Conservation (phyloP, 2,888 invertebrate species). For the Pyrrhosoma nymphula region DNA sequence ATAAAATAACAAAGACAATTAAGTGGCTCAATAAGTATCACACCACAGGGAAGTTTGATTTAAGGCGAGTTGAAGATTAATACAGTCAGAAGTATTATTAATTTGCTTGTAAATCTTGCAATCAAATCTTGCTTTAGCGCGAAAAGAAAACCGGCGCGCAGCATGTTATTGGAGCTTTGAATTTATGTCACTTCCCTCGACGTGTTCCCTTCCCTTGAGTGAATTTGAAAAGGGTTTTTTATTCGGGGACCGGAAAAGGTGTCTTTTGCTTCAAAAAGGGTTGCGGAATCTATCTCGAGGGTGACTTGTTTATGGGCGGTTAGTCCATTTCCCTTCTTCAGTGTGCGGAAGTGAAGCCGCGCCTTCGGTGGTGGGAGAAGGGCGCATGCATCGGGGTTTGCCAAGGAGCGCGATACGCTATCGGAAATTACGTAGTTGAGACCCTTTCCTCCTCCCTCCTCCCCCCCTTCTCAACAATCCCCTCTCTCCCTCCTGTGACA, state of each 20-base stretch:
- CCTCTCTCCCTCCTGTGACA: not conserved
- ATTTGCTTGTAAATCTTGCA: too few relatives aligned
- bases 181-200: not conserved
- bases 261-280: not conserved
- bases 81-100: too few relatives aligned
- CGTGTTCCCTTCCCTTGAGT: too few relatives aligned
- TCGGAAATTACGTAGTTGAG: slow-evolving; percentile 7
- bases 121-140: too few relatives aligned
- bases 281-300: too few relatives aligned
- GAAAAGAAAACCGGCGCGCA: too few relatives aligned
- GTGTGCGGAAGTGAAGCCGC: not conserved
- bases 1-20: too few relatives aligned
- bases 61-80: too few relatives aligned
- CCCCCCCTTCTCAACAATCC: too few relatives aligned
- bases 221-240: not conserved
- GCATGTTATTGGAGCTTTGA: not conserved
- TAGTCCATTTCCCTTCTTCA: not conserved
- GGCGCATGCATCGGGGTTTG: not conserved
- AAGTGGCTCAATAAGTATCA: too few relatives aligned
- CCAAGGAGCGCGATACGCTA: not conserved
- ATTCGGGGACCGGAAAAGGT: not conserved
- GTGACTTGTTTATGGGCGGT: not conserved
- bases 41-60: too few relatives aligned
- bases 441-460: not conserved
- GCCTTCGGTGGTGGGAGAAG: not conserved